Conservation (phyloP, 2,888 invertebrate genomes). For the Kuschelorhynchus macadamiae region DNA sequence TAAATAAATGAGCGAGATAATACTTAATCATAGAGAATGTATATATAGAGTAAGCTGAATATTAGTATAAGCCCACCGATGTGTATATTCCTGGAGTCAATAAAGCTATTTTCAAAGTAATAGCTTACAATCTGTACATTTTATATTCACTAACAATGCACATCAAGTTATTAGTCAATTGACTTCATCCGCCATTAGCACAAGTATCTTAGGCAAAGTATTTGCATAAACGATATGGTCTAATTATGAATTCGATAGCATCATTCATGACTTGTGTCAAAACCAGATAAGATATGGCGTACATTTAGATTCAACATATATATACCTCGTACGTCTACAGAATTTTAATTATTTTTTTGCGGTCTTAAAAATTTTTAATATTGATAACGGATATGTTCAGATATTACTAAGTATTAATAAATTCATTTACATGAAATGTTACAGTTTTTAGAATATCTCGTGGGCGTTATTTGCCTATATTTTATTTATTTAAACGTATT, state of each 20-base stretch:
- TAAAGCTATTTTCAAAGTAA: too few species aligned
- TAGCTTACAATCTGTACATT: too few species aligned
- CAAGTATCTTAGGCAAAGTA: not conserved
- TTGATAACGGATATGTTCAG: constrained; percentile 27
- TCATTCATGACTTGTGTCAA: constrained; percentile 45
- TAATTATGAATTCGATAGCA: constrained; percentile 34
- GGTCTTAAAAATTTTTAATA: constrained; percentile 26
- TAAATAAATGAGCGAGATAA: too few species aligned
- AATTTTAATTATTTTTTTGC: constrained; percentile 22
- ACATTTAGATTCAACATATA: constrained; percentile 25
- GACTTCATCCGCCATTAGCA: not conserved
- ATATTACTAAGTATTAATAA: constrained; percentile 30
- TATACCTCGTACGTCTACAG: constrained; percentile 5
- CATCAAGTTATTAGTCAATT: too few species aligned
- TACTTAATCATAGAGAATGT: too few species aligned
- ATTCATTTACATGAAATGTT: constrained; percentile 36
- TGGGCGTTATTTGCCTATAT: constrained; percentile 24
- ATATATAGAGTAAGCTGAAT: too few species aligned
- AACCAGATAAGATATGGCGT: constrained; percentile 33
- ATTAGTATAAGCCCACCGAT: too few species aligned
- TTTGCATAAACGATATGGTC: constrained; percentile 32
- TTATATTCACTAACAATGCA: too few species aligned
- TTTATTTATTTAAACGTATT: constrained; percentile 34
- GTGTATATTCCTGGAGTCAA: too few species aligned
- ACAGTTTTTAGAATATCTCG: constrained; percentile 25